Base-by-base conservation (phyloP, 2,888 invertebrate genomes). In the Sceliomorpha sp. region DNA sequence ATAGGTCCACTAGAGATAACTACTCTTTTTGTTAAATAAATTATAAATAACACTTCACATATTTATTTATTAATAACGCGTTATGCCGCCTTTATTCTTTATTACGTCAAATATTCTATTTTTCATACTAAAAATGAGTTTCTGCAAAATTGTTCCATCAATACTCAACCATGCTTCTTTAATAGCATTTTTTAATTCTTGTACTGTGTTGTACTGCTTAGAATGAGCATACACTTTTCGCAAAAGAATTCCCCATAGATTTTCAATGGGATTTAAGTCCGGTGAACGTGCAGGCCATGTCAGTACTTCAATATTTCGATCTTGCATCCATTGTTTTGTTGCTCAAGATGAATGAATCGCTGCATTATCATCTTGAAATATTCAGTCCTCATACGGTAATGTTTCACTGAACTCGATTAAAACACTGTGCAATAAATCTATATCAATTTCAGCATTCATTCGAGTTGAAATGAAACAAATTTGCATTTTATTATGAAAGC, bases 281-380 rank as follows among this genome's bases (percentile, higher is more conserved):
- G n/a, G n/a, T n/a, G n/a, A n/a, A n/a, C n/a, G n/a, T n/a, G n/a
- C 29, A n/a, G 29, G 29, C 29, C 29, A 29, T 29, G 7, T 29
- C 29, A 29, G 8, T 29, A 29, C n/a, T n/a, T n/a, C n/a, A n/a
- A n/a, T n/a, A n/a, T 29, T 29, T 29, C 29, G 8, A 2, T 29
- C 29, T 29, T 29, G 29, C 9, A 29, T 15, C 14, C 36, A 14
- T 36, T 36, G 14, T 14, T 36, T 36, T 36, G 36, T 36, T 36
- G 15, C 36, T 36, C 36, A 15, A 36, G 36, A 36, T 14, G 36
- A 36, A 36, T 39, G 37, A n/a, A n/a, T n/a, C n/a, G n/a, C n/a
- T n/a, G n/a, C n/a, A n/a, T n/a, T n/a, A n/a, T n/a, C n/a, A n/a
- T 39, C 17, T 17, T 39, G 37, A 39, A 39, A 39, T 39, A 39